These are phyloP conservation scores for Plemyria rubiginata DNA, from an alignment of 2,888 invertebrate species.

Conservation along the genomic window DNA sequence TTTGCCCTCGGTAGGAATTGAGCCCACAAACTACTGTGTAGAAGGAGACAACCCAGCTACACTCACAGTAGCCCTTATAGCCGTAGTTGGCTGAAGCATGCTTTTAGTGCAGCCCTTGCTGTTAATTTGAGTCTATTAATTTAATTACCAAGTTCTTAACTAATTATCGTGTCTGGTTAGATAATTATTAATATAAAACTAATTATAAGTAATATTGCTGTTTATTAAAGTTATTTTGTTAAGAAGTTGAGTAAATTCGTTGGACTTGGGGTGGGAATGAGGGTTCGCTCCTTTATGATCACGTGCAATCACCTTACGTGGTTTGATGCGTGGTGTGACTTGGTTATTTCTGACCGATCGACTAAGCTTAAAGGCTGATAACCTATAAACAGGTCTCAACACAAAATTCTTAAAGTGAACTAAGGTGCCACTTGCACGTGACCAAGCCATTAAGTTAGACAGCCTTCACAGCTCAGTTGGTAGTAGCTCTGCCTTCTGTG, in stretches of 20 bases:
- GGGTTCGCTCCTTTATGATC: neutral
- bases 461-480: no score
- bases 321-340: no score
- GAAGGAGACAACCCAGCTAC: no score
- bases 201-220: slow-evolving; percentile 23
- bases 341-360: no score
- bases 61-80: neutral
- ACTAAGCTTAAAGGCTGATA: no score
- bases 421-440: no score
- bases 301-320: neutral
- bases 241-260: neutral
- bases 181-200: slow-evolving; percentile 16
- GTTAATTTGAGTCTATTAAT: slow-evolving; percentile 15
- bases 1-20: no score
- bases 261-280: neutral
- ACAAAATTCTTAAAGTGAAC: no score
- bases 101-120: neutral
- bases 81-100: neutral
- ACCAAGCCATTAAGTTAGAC: no score
- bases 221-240: slow-evolving; percentile 14
- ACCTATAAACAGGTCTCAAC: no score
- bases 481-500: no score
- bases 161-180: slow-evolving; percentile 27
- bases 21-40: no score
- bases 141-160: slow-evolving; percentile 23